Percentiles rank a stretch among this genome's conserved stretches.
These are phyloP conservation scores for Tupiocoris notatus DNA, from an alignment of 2,888 invertebrate genomes.

Conservation along the genomic window DNA sequence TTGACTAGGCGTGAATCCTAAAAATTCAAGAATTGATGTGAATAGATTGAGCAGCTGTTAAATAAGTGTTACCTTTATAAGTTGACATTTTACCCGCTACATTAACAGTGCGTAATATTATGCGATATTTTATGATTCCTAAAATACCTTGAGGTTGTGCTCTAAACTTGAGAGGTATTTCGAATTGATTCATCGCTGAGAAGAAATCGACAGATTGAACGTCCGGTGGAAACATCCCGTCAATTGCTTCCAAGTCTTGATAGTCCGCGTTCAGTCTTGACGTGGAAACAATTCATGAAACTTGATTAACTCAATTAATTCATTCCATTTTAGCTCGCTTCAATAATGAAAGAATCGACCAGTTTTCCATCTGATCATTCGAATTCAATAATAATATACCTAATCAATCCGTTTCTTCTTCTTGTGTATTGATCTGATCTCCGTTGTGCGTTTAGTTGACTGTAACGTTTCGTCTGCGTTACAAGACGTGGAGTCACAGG, in stretches of 20 bases:
- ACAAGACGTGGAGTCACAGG: background rate
- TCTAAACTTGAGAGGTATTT: slow-evolving; percentile 27
- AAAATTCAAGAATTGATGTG: no score
- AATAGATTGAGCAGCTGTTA: no score
- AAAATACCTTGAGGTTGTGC: slow-evolving; percentile 22
- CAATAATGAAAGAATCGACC: no score
- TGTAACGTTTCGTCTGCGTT: background rate
- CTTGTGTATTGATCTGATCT: background rate
- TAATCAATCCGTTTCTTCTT: slow-evolving; percentile 9
- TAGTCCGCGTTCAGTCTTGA: slow-evolving; percentile 3
- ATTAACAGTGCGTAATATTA: no score
- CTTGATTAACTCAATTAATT: no score
- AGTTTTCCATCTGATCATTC: no score
- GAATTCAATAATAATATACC: no score
- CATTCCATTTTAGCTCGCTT: no score
- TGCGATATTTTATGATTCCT: background rate
- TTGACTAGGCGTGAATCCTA: slow-evolving; percentile 24
- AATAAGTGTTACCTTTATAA: no score
- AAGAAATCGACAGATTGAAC: slow-evolving; percentile 27
- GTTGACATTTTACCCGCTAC: no score
- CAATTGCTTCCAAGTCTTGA: background rate
- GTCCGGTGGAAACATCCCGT: slow-evolving; percentile 24
- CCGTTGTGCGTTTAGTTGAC: background rate
- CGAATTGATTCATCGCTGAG: slow-evolving; percentile 22
- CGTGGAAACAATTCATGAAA: no score